A percentile compares a stretch with the other conserved stretches of the same genome.
Evolutionary conservation across 2,888 invertebrate genomes (phyloP).

Genomic region (Chironomus tentans): DNA sequence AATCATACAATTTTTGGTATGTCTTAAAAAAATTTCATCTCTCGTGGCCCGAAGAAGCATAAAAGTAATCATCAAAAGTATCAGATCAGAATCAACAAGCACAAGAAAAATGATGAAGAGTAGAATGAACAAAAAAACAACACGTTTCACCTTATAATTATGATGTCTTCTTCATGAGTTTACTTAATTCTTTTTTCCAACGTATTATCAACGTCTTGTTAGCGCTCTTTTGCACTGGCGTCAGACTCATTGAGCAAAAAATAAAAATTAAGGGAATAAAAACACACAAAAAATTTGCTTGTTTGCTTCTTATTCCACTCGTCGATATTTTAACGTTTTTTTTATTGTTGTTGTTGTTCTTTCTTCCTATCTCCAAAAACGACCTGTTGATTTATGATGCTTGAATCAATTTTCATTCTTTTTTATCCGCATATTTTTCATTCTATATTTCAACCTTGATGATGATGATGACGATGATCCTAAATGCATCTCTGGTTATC

Average conservation of each 20-base stretch:
- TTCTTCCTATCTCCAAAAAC: neutral
- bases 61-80: neutral
- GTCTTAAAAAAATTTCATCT: neutral
- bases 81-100: neutral
- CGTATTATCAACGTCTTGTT: slow-evolving; percentile 25
- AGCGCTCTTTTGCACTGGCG: slow-evolving; percentile 16
- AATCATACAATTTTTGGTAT: no score
- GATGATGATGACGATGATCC: neutral
- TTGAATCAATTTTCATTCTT: slow-evolving; percentile 1
- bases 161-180: slow-evolving; percentile 22
- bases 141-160: slow-evolving; percentile 23
- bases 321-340: neutral
- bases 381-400: slow-evolving; percentile 21
- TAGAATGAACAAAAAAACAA: neutral
- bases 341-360: neutral
- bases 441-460: neutral
- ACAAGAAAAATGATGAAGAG: neutral
- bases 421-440: neutral
- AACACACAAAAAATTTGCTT: slow-evolving; percentile 1
- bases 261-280: neutral
- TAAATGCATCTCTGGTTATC: neutral
- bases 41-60: neutral
- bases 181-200: slow-evolving; percentile 2
- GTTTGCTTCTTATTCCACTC: neutral
- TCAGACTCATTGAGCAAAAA: slow-evolving; percentile 19